Evolutionary conservation across 2,113 vertebrate genomes (phyloP), one percentile per base, ranked within the genome.

Genomic region (Aix galericulata): DNA sequence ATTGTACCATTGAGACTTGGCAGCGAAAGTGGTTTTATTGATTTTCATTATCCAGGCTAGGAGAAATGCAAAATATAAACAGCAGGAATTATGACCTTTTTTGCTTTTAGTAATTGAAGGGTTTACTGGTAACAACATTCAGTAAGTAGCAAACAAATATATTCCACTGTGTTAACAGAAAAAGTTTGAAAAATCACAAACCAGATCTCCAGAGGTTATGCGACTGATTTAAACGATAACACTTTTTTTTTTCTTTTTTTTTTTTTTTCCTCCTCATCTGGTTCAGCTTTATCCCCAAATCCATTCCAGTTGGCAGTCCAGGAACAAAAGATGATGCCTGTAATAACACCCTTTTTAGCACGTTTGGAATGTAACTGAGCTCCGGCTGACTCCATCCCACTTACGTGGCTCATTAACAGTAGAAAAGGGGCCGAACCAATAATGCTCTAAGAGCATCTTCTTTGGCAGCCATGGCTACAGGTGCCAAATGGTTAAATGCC

Each of bases 31-130:
- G 90, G 93, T 95, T 96, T 86, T 93, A 96, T 96, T 94, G 93
- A 96, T 96, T 97, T 97, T 96, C 94, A 95, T 96, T 96, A 95
- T 84, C 73, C 69, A 79, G 75, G 94, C 80, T 84, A 56, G 60
- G 60, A 94, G 93, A 92, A 96, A 96, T 95, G 94, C 82, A 95
- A 96, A 96, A 88, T 93, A 95, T 87, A 96, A 97, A 82, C 89
- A 94, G 95, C 74, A 93, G 81, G 90, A 96, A 95, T 95, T 95
- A 95, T 95, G 91, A 93, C 81, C 83, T 66, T 92, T 95, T 95
- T 97, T 94, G 91, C 87, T 87, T 94, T 66, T 82, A 95, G 94
- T 95, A 96, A 95, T 94, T 89, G 93, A 80, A 93, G 91, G 63
- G 40, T 74, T 94, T 96, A 87, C 85, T 80, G 67, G 87, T 89